A percentile compares a stretch with the other conserved stretches of the same genome.
These are phyloP conservation scores for Petrophora chlorosata DNA, from an alignment of 2,888 invertebrate genomes.

Conservation along the genomic window DNA sequence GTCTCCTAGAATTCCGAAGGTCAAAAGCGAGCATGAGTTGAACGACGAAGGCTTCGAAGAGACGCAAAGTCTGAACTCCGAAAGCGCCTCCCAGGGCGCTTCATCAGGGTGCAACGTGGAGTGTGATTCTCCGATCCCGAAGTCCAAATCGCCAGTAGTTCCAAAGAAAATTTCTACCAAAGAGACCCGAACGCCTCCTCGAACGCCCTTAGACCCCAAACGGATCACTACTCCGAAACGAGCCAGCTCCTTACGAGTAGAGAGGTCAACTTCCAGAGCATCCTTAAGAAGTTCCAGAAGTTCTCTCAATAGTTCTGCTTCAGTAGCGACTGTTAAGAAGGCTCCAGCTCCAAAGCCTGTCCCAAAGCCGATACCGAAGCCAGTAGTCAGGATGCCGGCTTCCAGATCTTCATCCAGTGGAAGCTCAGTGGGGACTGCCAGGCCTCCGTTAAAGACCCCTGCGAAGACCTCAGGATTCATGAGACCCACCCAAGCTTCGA, in stretches of 20 bases:
- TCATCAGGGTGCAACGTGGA: conserved; percentile 90
- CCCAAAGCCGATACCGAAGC: conserved; percentile 76
- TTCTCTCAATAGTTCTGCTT: conserved; percentile 92
- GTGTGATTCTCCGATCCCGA: conserved; percentile 81
- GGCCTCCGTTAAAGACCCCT: conserved; percentile 68
- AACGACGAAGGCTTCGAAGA: conserved; percentile 97
- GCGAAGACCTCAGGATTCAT: conserved; percentile 87
- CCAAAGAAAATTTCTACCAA: conserved; percentile 82
- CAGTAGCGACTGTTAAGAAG: conserved; percentile 90
- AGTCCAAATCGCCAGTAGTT: conserved; percentile 65
- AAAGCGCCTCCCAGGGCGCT: conserved; percentile 93
- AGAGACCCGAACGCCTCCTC: conserved; percentile 71
- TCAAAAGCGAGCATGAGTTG: conserved; percentile 86
- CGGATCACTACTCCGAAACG: conserved; percentile 59
- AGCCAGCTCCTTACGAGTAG: conserved; percentile 84
- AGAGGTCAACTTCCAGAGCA: conserved; percentile 90
- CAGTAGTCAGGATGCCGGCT: conserved; percentile 70
- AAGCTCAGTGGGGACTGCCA: conserved; percentile 77
- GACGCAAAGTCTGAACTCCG: conserved; percentile 93
- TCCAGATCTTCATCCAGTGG: conserved; percentile 77
- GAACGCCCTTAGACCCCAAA: conserved; percentile 60
- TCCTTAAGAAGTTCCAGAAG: conserved; percentile 92
- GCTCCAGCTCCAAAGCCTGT: conserved; percentile 81
- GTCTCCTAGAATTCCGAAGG: conserved; percentile 79
- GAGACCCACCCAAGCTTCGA: conserved; percentile 94